Conservation (phyloP, 2,888 invertebrate species). For the Carcina quercana region DNA sequence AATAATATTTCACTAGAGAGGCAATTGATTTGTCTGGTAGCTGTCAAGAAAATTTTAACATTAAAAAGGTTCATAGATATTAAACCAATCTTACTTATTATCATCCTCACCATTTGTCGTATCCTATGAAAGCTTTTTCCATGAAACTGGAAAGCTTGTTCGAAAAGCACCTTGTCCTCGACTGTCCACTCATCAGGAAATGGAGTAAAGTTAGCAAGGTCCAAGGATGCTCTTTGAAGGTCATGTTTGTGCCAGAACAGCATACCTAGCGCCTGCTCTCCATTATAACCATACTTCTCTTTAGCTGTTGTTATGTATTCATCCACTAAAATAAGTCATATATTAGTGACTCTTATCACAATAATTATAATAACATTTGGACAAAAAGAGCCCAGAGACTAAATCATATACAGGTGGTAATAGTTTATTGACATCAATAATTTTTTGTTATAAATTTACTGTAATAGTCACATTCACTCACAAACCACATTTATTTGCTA, state of each 20-base stretch:
- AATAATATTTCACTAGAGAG: conserved; percentile 96
- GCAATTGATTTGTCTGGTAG: conserved; percentile 98
- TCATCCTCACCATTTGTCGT: conserved; percentile 92
- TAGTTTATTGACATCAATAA: no score
- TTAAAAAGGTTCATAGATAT: no score
- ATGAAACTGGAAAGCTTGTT: conserved; percentile 98
- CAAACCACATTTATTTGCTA: no score
- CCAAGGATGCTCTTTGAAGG: conserved; percentile 91
- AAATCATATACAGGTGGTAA: no score
- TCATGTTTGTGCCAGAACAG: conserved; percentile 99
- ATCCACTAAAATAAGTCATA: conserved; percentile 86
- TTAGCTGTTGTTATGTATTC: conserved; percentile 95
- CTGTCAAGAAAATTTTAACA: conserved; percentile 73
- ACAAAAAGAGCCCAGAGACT: no score
- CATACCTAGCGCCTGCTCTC: conserved; percentile 98
- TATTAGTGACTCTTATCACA: no score
- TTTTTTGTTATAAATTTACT: no score
- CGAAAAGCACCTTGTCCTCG: conserved; percentile 98
- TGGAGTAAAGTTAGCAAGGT: conserved; percentile 96
- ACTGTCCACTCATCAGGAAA: conserved; percentile 99
- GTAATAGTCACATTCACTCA: no score
- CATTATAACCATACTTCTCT: conserved; percentile 98
- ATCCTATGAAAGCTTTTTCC: conserved; percentile 98
- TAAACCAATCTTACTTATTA: no score
- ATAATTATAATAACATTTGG: no score